Evolutionary conservation across 2,888 invertebrate species (phyloP).

Genomic region (Zygaena filipendulae): DNA sequence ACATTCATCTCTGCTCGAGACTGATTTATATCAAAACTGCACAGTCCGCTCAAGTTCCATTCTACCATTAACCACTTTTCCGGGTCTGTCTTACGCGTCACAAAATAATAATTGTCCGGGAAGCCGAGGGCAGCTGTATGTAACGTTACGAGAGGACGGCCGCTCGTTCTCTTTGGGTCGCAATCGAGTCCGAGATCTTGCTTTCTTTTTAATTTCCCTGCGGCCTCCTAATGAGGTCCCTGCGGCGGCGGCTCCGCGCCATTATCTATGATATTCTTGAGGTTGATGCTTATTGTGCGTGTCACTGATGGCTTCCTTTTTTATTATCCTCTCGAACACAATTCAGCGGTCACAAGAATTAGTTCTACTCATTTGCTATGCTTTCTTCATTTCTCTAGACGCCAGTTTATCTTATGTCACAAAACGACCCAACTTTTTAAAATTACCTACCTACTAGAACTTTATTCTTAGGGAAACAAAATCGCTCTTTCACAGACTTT

Average conservation of each 20-base stretch:
- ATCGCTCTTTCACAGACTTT: too few species aligned
- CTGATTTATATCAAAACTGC: slow-evolving; percentile 41
- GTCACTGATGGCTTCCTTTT: slow-evolving; percentile 68
- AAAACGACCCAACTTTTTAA: slow-evolving; percentile 58
- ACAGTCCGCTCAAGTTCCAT: slow-evolving; percentile 23
- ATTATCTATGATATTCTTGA: slow-evolving; percentile 70
- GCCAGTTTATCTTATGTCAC: slow-evolving; percentile 62
- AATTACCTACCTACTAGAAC: too few species aligned
- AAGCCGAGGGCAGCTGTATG: slow-evolving; percentile 65
- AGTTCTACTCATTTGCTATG: slow-evolving; percentile 65
- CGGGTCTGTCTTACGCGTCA: slow-evolving; percentile 61
- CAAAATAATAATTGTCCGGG: slow-evolving; percentile 70
- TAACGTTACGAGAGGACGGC: slow-evolving; percentile 66
- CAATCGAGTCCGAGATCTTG: slow-evolving; percentile 67
- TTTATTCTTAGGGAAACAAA: too few species aligned
- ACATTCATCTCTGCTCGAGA: slow-evolving; percentile 48
- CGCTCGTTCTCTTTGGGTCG: slow-evolving; percentile 54
- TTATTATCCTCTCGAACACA: slow-evolving; percentile 69
- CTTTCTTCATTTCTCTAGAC: slow-evolving; percentile 65
- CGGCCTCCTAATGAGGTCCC: slow-evolving; percentile 68
- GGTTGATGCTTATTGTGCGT: slow-evolving; percentile 70
- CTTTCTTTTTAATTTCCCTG: slow-evolving; percentile 70
- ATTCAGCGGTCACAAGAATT: slow-evolving; percentile 64
- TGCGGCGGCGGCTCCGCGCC: slow-evolving; percentile 46
- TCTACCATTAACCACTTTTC: slow-evolving; percentile 56